Base-by-base conservation (phyloP, 1,140 invertebrate species). In the Neodiprion pinetum region DNA sequence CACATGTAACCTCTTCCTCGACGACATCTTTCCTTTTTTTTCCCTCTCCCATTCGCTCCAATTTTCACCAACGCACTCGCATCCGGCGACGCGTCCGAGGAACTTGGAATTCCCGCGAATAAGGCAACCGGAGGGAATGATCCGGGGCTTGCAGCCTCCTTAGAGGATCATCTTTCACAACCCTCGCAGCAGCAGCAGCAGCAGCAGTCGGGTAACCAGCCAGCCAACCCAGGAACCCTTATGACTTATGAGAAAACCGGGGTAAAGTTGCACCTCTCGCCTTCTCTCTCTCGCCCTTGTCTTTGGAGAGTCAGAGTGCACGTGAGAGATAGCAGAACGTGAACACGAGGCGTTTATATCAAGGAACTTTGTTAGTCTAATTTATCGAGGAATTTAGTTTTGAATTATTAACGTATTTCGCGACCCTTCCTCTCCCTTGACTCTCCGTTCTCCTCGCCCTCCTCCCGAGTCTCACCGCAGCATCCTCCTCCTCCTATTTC, bases 341-440 rank as follows among this genome's bases (percentile, higher is more conserved):
- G 40, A 53, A 23, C 28, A 53, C 23, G 40, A 21, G 28, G 28
- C 47, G 21, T 10, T 40, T 21, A 53, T 69, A 67, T 50, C 11
- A 61, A 72, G 74, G 78, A 84, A 83, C 80, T 83, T 83, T 77
- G 80, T 84, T 82, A 83, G 81, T 74, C 79, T 83, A 82, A 84
- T 84, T 83, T 81, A 84, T 82, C 80, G 80, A 77, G 70, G 79
- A 82, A 81, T 81, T 82, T 80, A 77, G 70, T 75, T 75, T 73
- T 66, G 78, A 80, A 80, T 80, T 81, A 82, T 82, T 81, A 82
- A 81, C 77, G 79, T 69, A 21, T 47, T 69, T 69, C 67, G 67
- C 67, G 67, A 21, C 5, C 53, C 53, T 17, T 17, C 53, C 11
- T 61, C n/a, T 61, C n/a, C 53, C 53, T 12, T 9, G 28, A 61